Percentiles rank a stretch among this genome's conserved stretches.
These are phyloP conservation scores for Acanthornis magna DNA, from an alignment of 2,797 vertebrate species.

Conservation along the genomic window DNA sequence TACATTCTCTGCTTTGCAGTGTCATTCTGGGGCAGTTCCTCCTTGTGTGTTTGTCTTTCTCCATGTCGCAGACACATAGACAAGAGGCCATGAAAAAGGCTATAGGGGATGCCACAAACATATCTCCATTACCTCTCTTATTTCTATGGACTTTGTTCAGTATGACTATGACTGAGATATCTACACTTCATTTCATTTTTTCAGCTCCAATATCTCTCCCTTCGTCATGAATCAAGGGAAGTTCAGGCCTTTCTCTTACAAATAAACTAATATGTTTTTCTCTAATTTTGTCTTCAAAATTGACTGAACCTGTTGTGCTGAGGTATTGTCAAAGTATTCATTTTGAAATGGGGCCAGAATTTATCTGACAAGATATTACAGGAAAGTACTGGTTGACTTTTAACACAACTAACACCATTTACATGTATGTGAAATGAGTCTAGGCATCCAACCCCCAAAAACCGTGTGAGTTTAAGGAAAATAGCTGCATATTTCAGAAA, in stretches of 20 bases:
- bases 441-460: neutral
- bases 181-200: neutral
- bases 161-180: rapidly evolving
- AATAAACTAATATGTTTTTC: neutral
- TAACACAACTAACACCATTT: neutral
- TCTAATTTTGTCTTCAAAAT: neutral
- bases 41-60: neutral
- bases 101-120: too few relatives aligned
- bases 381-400: neutral
- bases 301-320: neutral
- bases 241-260: neutral
- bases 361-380: neutral
- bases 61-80: rapidly evolving
- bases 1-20: neutral
- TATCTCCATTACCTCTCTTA: neutral
- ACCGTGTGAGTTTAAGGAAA: neutral
- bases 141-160: neutral
- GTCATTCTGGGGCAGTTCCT: neutral
- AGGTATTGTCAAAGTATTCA: neutral
- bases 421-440: neutral
- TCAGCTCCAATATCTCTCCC: neutral
- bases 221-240: neutral
- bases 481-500: neutral
- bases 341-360: neutral
- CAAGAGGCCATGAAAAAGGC: neutral